Evolutionary conservation across 2,797 vertebrate species (phyloP), one percentile per base, ranked within the genome.

Genomic region (Streptopelia turtur): DNA sequence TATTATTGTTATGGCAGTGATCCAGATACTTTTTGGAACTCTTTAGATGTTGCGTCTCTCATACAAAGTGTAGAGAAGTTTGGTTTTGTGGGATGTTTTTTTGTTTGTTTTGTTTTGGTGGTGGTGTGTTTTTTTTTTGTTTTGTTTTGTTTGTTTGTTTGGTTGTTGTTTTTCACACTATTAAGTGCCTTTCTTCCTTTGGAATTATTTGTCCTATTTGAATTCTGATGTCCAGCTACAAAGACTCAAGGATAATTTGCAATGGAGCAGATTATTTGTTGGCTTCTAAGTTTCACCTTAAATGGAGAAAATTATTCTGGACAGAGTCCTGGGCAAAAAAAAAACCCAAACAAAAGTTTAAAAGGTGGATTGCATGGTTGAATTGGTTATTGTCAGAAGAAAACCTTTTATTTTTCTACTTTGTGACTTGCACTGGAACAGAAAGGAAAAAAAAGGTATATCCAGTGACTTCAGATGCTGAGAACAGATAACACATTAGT

Each of bases 201-300:
- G 53, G 21, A 74, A 6, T 83, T 66, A 63, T 83, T 83, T 57
- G 41, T 22, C 15, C 35, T 76, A 17, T 87, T 91, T 89, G 80
- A 83, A 75, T 43, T 39, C 23, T 80, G 10, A 63, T 87, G 55
- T 65, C 68, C 43, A 77, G 6, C 84, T 72, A 10, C 6, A 64
- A 77, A 50, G 39, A 57, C 84, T 96, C 70, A 96, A 95, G 83
- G 78, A 82, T 49, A 55, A n/a, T 92, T 88, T 93, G 64, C 20
- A 76, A 47, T 43, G 43, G 68, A 94, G 72, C 56, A 72, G 50
- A 74, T 71, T 56, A 82, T 49, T 90, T 86, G 14, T 90, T 93
- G 70, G 59, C 66, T 92, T 90, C 37, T 90, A 56, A 87, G 70
- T 61, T 90, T 82, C 56, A 74, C 78, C 70, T 90, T 82, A 12